phyloP scores from a whole-genome alignment of 2,113 vertebrate genomes.

The Sakesphorus luctuosus region DNA sequence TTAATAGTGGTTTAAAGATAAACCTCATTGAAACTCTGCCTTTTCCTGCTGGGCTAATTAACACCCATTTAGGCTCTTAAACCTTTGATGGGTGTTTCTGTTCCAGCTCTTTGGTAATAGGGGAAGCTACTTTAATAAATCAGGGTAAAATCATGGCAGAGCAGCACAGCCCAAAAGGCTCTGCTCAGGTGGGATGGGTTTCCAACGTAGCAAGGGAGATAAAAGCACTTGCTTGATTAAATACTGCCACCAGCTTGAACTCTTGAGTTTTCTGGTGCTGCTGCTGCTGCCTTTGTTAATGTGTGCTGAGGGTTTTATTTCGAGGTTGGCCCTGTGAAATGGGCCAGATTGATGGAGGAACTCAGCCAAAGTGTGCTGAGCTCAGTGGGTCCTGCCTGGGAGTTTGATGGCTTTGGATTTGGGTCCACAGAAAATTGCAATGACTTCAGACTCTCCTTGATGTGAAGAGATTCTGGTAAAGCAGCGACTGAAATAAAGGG shows the following conservation, averaged over 20 bases:
- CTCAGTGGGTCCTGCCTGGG: background rate
- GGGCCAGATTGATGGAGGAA: background rate
- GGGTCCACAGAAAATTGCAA: rapidly evolving
- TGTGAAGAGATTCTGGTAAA: background rate
- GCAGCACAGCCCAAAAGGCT: background rate
- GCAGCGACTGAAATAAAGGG: background rate
- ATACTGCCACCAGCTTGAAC: background rate
- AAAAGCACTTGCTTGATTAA: constrained; percentile 50
- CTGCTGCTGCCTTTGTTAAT: background rate
- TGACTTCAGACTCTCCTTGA: background rate
- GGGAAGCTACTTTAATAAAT: constrained; percentile 49
- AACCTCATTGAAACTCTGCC: constrained; percentile 67
- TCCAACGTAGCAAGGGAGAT: background rate
- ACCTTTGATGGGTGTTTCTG: constrained; percentile 68
- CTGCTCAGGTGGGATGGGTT: background rate
- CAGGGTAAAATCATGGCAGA: constrained; percentile 12
- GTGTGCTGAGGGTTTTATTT: background rate
- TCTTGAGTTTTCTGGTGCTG: background rate
- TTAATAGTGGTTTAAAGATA: constrained; percentile 70
- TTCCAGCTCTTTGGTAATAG: constrained; percentile 41
- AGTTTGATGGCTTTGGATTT: background rate
- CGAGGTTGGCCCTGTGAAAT: background rate
- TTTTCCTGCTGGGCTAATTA: constrained; percentile 76
- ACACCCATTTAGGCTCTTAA: constrained; percentile 72
- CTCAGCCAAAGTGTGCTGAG: background rate